These are phyloP conservation scores for Chrosomus eos DNA, from an alignment of 2,797 vertebrate genomes.

Conservation along the genomic window DNA sequence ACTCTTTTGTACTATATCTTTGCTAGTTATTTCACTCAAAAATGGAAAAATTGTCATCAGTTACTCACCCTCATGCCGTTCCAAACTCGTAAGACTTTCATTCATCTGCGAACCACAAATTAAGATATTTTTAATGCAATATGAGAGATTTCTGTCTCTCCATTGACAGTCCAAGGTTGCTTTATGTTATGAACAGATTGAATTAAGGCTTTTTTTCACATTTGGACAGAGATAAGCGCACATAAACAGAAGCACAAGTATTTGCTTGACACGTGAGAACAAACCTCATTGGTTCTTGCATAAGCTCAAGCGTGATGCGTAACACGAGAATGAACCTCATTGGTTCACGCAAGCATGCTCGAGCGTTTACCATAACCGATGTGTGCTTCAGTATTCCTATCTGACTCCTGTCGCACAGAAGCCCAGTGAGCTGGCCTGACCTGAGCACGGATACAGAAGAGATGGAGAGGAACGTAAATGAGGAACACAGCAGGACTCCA, in stretches of 20 bases:
- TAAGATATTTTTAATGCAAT: background rate
- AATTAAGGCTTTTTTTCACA: background rate
- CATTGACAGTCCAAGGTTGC: background rate
- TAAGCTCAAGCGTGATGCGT: too few relatives aligned
- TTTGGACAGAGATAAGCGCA: background rate
- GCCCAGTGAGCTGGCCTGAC: background rate
- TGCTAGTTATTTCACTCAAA: background rate
- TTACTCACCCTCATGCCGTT: background rate
- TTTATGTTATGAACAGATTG: background rate
- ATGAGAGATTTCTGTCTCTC: background rate
- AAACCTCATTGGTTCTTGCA: background rate
- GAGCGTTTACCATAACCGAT: background rate
- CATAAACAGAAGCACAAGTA: background rate
- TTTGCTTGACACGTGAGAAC: background rate
- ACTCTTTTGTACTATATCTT: background rate
- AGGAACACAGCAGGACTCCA: conserved; percentile 14
- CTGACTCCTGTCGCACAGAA: background rate
- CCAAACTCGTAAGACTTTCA: background rate
- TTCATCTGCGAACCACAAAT: background rate
- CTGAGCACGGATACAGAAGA: background rate
- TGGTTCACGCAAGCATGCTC: background rate
- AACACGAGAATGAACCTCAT: background rate
- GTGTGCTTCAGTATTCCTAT: background rate
- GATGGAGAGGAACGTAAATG: conserved; percentile 25
- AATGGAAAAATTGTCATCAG: background rate